A percentile compares a stretch with the other conserved stretches of the same genome.
Evolutionary conservation across 1,140 invertebrate genomes (phyloP).

Genomic region (Chymomyza costata): DNA sequence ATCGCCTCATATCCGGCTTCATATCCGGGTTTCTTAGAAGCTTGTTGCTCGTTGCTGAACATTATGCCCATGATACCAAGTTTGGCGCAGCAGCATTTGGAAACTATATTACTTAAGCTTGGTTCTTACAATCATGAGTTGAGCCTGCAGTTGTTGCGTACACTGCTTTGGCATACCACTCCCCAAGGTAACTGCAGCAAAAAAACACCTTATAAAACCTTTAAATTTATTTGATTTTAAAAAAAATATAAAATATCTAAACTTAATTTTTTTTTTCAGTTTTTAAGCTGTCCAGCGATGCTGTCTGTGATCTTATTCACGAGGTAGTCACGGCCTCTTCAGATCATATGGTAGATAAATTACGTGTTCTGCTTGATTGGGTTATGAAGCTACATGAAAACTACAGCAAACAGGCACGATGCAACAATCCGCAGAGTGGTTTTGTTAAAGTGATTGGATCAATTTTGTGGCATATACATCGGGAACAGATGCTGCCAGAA

Average conservation of each 20-base stretch:
- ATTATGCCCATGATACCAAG: slow-evolving; percentile 80
- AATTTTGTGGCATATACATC: slow-evolving; percentile 87
- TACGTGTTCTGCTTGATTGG: slow-evolving; percentile 66
- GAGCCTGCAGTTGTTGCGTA: slow-evolving; percentile 78
- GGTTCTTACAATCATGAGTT: slow-evolving; percentile 79
- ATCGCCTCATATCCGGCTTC: slow-evolving; percentile 79
- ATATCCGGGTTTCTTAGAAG: slow-evolving; percentile 82
- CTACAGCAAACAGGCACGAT: slow-evolving; percentile 53
- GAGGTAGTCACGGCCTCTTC: slow-evolving; percentile 82
- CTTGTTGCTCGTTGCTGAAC: slow-evolving; percentile 84
- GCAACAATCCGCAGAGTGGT: slow-evolving; percentile 72
- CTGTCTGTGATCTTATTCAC: slow-evolving; percentile 87
- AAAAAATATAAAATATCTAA: not conserved
- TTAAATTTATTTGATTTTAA: not conserved
- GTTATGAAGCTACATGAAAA: slow-evolving; percentile 63
- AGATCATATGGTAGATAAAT: slow-evolving; percentile 76
- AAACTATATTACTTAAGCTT: slow-evolving; percentile 80
- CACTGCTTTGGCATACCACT: slow-evolving; percentile 78
- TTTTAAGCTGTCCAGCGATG: slow-evolving; percentile 77
- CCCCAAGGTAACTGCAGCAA: slow-evolving; percentile 53
- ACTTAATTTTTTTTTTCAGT: slow-evolving; percentile 30
- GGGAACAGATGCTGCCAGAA: slow-evolving; percentile 79
- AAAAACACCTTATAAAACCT: too few relatives aligned
- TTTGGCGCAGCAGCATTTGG: slow-evolving; percentile 80
- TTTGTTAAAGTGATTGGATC: slow-evolving; percentile 81